Evolutionary conservation across 2,797 vertebrate genomes (phyloP).

Genomic region (Harpagifer antarcticus): DNA sequence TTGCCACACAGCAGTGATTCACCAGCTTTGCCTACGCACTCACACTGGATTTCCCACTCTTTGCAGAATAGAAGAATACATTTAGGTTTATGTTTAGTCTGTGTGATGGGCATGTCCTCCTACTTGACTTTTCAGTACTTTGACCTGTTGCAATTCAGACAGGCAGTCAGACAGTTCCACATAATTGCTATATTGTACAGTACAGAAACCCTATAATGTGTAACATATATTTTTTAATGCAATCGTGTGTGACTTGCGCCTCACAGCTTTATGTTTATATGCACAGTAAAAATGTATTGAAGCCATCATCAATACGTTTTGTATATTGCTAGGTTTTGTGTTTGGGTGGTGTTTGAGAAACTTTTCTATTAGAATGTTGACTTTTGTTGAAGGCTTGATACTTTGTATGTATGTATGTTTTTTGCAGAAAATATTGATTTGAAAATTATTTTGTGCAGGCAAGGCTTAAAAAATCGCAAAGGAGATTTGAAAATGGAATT

Average conservation of each 20-base stretch:
- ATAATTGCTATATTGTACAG: not conserved
- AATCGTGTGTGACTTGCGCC: too few species aligned
- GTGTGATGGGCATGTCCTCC: conserved; percentile 60
- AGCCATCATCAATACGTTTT: too few species aligned
- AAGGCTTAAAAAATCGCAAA: not conserved
- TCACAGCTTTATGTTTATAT: too few species aligned
- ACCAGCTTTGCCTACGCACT: conserved; percentile 74
- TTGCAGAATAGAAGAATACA: conserved; percentile 50
- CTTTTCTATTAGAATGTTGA: not conserved
- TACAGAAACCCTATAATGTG: not conserved
- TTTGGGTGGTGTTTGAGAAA: not conserved
- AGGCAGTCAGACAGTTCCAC: not conserved
- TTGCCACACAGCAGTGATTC: conserved; percentile 75
- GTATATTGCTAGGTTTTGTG: too few species aligned
- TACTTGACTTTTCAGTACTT: conserved; percentile 48
- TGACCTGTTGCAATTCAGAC: conserved; percentile 37
- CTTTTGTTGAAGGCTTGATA: not conserved
- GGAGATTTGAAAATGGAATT: not conserved
- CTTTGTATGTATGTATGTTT: not conserved
- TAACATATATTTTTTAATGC: not conserved
- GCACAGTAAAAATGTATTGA: too few species aligned
- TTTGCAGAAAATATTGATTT: not conserved
- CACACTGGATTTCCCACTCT: conserved; percentile 70
- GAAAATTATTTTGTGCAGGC: not conserved
- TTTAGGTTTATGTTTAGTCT: conserved; percentile 75